phyloP scores from a whole-genome alignment of 2,888 invertebrate species.

The Calameuta pallipes region DNA sequence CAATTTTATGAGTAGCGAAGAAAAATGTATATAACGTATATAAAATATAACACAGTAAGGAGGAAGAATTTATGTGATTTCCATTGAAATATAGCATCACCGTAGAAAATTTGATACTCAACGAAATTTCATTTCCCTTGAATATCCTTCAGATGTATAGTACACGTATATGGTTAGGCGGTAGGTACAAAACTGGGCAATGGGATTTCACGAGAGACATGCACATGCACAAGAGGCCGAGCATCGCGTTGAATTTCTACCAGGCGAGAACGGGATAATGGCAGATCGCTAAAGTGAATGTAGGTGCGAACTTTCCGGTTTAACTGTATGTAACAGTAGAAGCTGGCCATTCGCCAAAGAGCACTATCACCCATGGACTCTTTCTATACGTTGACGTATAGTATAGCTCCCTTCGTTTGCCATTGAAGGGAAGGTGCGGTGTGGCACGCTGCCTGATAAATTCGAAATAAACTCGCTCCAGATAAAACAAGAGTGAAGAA shows the following conservation, averaged over 20 bases:
- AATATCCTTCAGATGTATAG: background rate
- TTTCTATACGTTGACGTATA: background rate
- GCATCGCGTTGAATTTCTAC: background rate
- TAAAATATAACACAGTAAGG: background rate
- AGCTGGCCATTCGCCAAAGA: conserved; percentile 31
- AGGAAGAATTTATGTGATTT: background rate
- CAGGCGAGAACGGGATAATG: background rate
- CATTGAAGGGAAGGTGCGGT: conserved; percentile 19
- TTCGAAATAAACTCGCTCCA: conserved; percentile 32
- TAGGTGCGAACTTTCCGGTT: background rate
- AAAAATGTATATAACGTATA: too few relatives aligned
- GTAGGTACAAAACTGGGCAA: background rate
- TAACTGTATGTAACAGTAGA: conserved; percentile 20
- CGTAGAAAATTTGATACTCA: background rate
- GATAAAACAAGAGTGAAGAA: conserved; percentile 9
- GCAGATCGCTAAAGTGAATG: background rate
- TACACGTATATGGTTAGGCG: background rate
- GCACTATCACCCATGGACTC: conserved; percentile 17
- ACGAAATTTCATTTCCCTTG: background rate
- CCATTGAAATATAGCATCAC: background rate
- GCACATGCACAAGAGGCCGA: background rate
- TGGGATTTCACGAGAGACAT: background rate
- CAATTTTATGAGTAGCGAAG: background rate
- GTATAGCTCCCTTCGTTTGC: conserved; percentile 18
- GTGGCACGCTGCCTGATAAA: conserved; percentile 31